Conservation (phyloP, 1,140 invertebrate genomes). For the Ceratoteleas bidentatus region DNA sequence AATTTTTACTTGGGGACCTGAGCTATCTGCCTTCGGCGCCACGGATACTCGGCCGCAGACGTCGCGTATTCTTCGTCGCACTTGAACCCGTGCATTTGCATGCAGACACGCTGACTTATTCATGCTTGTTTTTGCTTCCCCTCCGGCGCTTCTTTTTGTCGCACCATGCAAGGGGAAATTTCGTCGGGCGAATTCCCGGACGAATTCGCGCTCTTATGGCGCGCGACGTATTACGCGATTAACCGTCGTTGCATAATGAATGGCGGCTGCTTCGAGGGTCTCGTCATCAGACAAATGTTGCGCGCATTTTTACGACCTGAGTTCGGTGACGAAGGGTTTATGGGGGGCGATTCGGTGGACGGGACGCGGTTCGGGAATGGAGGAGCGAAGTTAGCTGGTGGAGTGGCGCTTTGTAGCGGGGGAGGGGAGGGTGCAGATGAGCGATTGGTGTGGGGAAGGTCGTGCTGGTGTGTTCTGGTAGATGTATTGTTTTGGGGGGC, state of each 20-base stretch:
- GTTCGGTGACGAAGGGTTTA: neutral
- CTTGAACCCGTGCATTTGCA: slow-evolving; percentile 57
- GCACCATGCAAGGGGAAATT: slow-evolving; percentile 16
- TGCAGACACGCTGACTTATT: slow-evolving; percentile 60
- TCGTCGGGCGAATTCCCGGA: slow-evolving; percentile 40
- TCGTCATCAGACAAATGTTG: slow-evolving; percentile 57
- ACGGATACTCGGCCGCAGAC: slow-evolving; percentile 45
- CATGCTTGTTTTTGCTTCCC: slow-evolving; percentile 39
- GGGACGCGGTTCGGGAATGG: no score
- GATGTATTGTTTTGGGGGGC: neutral
- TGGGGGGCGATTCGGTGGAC: no score
- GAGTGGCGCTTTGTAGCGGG: no score
- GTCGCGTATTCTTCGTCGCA: slow-evolving; percentile 39
- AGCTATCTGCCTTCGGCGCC: slow-evolving; percentile 64
- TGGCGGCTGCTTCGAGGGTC: slow-evolving; percentile 52
- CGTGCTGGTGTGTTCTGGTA: no score
- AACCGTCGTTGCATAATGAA: slow-evolving; percentile 62
- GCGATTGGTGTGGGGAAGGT: no score
- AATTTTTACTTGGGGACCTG: slow-evolving; percentile 37
- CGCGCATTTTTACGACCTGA: slow-evolving; percentile 46
- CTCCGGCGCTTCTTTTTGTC: no score
- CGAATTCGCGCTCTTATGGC: slow-evolving; percentile 42
- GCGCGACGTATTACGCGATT: slow-evolving; percentile 59
- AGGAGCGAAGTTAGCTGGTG: no score
- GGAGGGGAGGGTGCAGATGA: no score